Evolutionary conservation across 2,797 vertebrate genomes (phyloP).

Genomic region (Characodon lateralis): DNA sequence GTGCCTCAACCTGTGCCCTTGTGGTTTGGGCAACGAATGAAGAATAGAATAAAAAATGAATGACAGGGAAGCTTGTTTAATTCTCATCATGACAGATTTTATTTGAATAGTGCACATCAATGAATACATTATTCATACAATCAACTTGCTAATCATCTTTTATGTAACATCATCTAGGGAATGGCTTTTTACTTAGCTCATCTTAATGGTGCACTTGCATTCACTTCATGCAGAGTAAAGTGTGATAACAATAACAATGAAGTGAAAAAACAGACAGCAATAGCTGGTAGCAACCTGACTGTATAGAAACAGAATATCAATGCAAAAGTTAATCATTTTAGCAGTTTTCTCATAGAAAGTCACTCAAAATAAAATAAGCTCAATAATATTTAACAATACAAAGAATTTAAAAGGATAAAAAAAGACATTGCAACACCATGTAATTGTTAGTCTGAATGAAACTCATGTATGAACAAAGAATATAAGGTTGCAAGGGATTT

Average conservation of each 20-base stretch:
- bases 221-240: constrained; percentile 64
- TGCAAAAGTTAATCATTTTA: constrained; percentile 20
- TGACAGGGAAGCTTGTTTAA: constrained; percentile 14
- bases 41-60: constrained; percentile 5
- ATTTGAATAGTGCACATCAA: constrained; percentile 60
- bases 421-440: neutral
- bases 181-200: constrained; percentile 59
- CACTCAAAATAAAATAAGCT: neutral
- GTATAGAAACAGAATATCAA: constrained; percentile 10
- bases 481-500: neutral
- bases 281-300: constrained; percentile 18
- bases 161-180: constrained; percentile 61
- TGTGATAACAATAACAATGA: constrained; percentile 68
- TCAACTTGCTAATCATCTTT: constrained; percentile 73
- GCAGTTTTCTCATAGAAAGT: neutral
- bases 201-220: constrained; percentile 56
- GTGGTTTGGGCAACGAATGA: constrained; percentile 18
- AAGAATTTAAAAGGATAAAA: neutral
- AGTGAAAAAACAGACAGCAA: constrained; percentile 39
- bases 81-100: constrained; percentile 30
- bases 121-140: constrained; percentile 76
- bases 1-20: constrained; percentile 43
- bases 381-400: neutral
- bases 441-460: neutral
- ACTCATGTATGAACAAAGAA: neutral